Base-by-base conservation (phyloP, 1,140 invertebrate genomes). In the Calliopsis andreniformis region DNA sequence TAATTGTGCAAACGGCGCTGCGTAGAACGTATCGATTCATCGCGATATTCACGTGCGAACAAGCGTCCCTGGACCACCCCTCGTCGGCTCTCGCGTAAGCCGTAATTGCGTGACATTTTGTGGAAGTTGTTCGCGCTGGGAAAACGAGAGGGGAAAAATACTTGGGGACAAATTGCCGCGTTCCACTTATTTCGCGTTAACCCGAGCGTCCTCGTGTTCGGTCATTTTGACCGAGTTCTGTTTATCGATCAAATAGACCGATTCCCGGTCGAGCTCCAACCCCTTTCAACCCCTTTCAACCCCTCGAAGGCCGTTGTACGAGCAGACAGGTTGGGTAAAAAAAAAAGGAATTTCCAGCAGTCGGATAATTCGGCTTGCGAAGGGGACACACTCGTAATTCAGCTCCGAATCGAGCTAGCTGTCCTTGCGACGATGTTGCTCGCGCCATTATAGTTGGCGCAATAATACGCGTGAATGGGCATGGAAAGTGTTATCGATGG, bases 401-500 rank as follows among this genome's bases (percentile, higher is more conserved):
- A 64, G 51, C 47, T 32, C 2, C 8, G 47, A 53, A 10, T 35
- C 45, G 47, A 62, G 25, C 16, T 42, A 42, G 7, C 45, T 64
- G 47, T 64, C 45, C 69, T 72, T 72, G 68, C 56, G 28, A 10
- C n/a, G 8, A 25, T 39, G 67, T 59, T 59, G 59, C 35, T 72
- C 47, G 16, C 71, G 49, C 25, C 35, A 71, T 70, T 76, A 32
- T 82, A 73, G 63, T 67, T 71, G 18, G 62, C 73, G 68, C 79
- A 81, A 81, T 82, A 80, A 63, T 55, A 81, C 59, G 42, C 63
- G 43, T 32, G 43, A 72, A 42, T 62, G 79, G 79, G 47, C 81
- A 75, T 77, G 63, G 63, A 71, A 78, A 83, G 76, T 75, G 81
- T 83, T 82, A 82, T 78, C 80, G 80, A 82, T 82, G 76, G 68